phyloP scores from a whole-genome alignment of 2,888 invertebrate species.

The Dynastes tityus region DNA sequence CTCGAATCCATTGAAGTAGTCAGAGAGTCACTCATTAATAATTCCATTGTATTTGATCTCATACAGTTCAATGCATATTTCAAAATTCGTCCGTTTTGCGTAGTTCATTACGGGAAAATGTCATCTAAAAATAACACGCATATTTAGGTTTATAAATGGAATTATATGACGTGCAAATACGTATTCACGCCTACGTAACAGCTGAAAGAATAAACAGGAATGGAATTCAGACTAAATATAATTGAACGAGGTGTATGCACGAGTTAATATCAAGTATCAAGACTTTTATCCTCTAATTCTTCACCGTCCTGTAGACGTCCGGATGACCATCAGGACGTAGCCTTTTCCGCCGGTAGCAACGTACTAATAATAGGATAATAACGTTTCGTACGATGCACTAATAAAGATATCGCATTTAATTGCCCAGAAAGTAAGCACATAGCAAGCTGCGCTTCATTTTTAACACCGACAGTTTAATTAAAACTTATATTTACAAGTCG shows the following conservation, averaged over 20 bases:
- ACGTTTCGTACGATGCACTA: constrained; percentile 11
- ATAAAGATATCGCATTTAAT: constrained; percentile 18
- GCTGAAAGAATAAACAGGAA: background rate
- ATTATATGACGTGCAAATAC: constrained; percentile 10
- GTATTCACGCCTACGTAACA: constrained; percentile 10
- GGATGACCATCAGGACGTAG: background rate
- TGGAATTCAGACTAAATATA: background rate
- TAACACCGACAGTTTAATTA: constrained; percentile 7
- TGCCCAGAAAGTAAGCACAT: constrained; percentile 2
- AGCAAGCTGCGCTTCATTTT: constrained; percentile 2
- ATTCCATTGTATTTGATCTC: background rate
- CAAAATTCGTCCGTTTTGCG: constrained; percentile 7
- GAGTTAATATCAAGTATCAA: background rate
- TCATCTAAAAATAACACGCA: background rate
- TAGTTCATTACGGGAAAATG: background rate
- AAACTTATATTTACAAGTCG: constrained; percentile 5
- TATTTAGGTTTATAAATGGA: constrained; percentile 29
- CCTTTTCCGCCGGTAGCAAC: constrained; percentile 11
- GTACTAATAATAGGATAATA: constrained; percentile 18
- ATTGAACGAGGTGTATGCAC: no score
- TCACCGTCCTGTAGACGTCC: no score
- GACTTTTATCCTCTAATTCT: background rate
- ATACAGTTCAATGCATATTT: constrained; percentile 1
- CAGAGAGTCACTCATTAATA: background rate
- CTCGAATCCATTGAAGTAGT: background rate